Evolutionary conservation across 35 echinoderm and acorn worm genomes (phyloP), one percentile per base, ranked within the genome.

Genomic region (Apostichopus californicus): DNA sequence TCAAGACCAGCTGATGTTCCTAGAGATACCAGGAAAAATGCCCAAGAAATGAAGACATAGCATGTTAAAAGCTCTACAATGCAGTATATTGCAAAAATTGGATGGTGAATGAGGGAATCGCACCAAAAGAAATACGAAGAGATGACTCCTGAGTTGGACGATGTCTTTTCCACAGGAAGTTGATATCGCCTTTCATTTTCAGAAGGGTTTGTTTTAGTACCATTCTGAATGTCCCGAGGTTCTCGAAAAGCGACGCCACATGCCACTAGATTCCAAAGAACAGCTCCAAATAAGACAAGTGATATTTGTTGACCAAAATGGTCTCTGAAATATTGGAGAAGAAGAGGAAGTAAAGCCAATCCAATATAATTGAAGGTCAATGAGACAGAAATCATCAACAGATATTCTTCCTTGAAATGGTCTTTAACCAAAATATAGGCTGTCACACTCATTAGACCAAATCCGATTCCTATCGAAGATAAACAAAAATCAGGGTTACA

Each of bases 11-110:
- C 26, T 46, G 21, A 46, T 34, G 25, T 81, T 34, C 79, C 79
- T 8, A 81, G 79, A 15, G 79, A 81, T 46, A 81, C 79, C 79
- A 81, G 28, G 34, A 81, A 81, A 46, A 81, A 17, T 34, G 79
- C 79, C 79, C 79, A 81, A 52, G 79, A 81, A 28, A 81, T 28
- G 34, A 54, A 81, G 5, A 53, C 15, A 54, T 81, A 81, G 25
- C 46, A 54, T 53, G 25, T 53, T 9, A 81, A 15, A 53, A 54
- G 13, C 15, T 81, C 79, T 9, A 81, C 10, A 68, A 18, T 68
- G 34, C 34, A 46, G 34, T 46, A 46, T 46, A 46, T 46, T 46
- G 34, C 34, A 4, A 46, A 4, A 46, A 46, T 46, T 46, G 34
- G 34, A 46, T 46, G 34, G 34, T 46, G 34, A 46, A 46, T 46